Percentiles rank a stretch among this genome's conserved stretches.
Conservation (phyloP, 2,888 invertebrate species). For the Lomographa bimaculata region DNA sequence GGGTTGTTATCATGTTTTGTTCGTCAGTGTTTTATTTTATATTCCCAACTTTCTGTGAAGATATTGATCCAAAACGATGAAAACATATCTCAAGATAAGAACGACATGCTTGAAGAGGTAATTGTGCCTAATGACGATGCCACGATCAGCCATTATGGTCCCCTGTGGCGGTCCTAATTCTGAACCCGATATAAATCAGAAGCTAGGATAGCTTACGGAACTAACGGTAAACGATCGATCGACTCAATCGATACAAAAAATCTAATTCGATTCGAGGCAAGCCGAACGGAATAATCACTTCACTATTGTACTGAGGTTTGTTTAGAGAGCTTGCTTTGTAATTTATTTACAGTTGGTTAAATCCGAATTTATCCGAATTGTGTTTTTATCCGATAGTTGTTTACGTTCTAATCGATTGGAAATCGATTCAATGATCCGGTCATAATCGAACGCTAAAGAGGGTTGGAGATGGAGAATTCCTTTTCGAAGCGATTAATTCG, state of each 20-base stretch:
- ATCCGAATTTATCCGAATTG: conserved; percentile 39
- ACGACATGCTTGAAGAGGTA: no score
- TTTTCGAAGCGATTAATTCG: conserved; percentile 2
- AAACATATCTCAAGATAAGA: no score
- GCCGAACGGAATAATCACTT: conserved; percentile 69
- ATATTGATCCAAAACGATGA: no score
- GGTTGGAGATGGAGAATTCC: conserved; percentile 1
- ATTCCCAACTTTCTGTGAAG: no score
- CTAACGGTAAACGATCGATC: conserved; percentile 69
- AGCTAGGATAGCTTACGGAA: conserved; percentile 65
- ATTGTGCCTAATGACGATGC: conserved; percentile 10
- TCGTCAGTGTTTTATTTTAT: no score
- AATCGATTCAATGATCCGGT: conserved; percentile 26
- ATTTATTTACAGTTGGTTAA: conserved; percentile 51
- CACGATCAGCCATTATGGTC: conserved; percentile 21
- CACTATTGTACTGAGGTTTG: conserved; percentile 52
- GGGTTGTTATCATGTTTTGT: no score
- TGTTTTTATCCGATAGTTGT: conserved; percentile 32
- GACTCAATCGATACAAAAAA: conserved; percentile 64
- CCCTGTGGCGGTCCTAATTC: conserved; percentile 42
- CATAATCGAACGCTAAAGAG: conserved; percentile 8
- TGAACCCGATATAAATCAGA: conserved; percentile 63
- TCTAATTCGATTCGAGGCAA: conserved; percentile 57
- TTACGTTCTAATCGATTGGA: conserved; percentile 35
- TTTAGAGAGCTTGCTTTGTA: conserved; percentile 45